Percentiles rank a stretch among this genome's conserved stretches.
Conservation (phyloP, 53 echinoderm and acorn worm genomes). For the Patiria pectinifera region DNA sequence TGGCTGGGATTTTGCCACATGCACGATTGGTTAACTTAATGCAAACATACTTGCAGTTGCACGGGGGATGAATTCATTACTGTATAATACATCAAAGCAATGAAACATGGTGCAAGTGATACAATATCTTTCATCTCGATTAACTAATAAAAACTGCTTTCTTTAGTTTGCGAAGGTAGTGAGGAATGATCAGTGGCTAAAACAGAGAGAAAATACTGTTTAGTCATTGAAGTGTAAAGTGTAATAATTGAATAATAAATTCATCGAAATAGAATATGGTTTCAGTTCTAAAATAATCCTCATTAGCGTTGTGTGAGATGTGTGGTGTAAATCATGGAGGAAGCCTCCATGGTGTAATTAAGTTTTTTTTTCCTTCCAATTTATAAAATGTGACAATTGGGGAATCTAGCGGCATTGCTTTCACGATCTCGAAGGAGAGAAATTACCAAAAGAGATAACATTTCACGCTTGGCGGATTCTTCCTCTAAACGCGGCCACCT, state of each 20-base stretch:
- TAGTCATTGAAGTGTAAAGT: too few relatives aligned
- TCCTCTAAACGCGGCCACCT: slow-evolving; percentile 25
- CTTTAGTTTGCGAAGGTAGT: too few relatives aligned
- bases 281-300: neutral
- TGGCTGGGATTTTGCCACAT: neutral
- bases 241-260: too few relatives aligned
- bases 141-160: too few relatives aligned
- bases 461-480: slow-evolving; percentile 22
- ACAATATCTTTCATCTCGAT: neutral
- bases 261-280: too few relatives aligned
- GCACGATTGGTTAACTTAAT: neutral
- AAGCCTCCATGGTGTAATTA: neutral
- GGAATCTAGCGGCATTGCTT: neutral
- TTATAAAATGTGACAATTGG: neutral
- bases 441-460: slow-evolving; percentile 35
- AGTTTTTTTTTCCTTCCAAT: neutral
- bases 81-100: neutral
- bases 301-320: neutral
- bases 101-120: neutral
- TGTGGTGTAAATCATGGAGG: too few relatives aligned
- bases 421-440: neutral
- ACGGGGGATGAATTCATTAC: slow-evolving; percentile 1
- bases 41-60: neutral
- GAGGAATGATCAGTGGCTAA: too few relatives aligned
- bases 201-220: too few relatives aligned